Evolutionary conservation across 2,888 invertebrate species (phyloP).

Genomic region (Drosophila multiciliata): DNA sequence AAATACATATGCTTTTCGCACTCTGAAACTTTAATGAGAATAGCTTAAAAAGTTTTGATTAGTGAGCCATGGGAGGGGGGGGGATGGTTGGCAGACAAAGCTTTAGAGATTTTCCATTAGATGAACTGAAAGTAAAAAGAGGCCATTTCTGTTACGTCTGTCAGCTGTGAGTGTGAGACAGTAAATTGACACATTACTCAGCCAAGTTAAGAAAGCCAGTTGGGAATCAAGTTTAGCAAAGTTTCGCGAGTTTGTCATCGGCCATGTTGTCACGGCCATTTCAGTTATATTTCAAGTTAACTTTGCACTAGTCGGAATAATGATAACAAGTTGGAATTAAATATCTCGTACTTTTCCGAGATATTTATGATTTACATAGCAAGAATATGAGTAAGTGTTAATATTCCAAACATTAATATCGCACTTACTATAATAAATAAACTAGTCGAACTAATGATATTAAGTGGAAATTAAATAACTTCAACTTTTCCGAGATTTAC

Average conservation of each 20-base stretch:
- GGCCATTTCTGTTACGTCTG: conserved; percentile 8
- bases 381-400: neutral
- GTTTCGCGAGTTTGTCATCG: conserved; percentile 7
- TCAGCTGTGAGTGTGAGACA: neutral
- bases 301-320: neutral
- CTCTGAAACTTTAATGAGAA: conserved; percentile 63
- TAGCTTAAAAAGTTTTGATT: conserved; percentile 61
- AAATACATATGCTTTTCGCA: conserved; percentile 55
- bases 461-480: neutral
- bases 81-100: conserved; percentile 19
- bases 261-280: conserved; percentile 6
- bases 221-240: conserved; percentile 30
- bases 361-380: neutral
- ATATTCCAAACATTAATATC: neutral
- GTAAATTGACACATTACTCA: conserved; percentile 26
- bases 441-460: neutral
- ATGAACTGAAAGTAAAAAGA: conserved; percentile 26
- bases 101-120: conserved; percentile 32
- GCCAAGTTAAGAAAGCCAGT: conserved; percentile 15
- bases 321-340: conserved; percentile 6
- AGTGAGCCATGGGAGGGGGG: neutral
- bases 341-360: neutral
- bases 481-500: neutral
- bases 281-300: neutral
- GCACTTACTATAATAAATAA: neutral